Evolutionary conservation across 2,888 invertebrate genomes (phyloP).

Genomic region (Biston stratarius): DNA sequence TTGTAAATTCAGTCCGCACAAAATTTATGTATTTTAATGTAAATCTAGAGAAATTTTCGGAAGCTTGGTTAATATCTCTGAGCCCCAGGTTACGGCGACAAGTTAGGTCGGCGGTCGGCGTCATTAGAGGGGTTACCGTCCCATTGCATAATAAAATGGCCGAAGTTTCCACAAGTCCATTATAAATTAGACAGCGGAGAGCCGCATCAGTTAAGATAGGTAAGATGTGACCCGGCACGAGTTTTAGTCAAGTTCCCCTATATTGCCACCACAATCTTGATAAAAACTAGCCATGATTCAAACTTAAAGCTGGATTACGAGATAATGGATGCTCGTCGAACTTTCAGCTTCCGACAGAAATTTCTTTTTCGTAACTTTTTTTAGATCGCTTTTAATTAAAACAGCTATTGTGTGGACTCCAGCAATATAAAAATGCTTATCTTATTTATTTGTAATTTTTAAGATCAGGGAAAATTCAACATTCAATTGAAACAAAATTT

Average conservation of each 20-base stretch:
- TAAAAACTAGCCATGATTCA: constrained; percentile 83
- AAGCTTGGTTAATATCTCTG: constrained; percentile 77
- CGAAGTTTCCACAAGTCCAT: constrained; percentile 86
- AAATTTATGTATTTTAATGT: constrained; percentile 60
- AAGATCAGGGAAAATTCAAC: neutral
- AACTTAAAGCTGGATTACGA: constrained; percentile 78
- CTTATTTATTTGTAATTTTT: neutral
- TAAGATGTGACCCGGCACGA: constrained; percentile 84
- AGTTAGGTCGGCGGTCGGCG: constrained; percentile 81
- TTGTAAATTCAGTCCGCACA: constrained; percentile 20
- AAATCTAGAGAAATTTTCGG: constrained; percentile 69
- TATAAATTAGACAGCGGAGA: constrained; percentile 86
- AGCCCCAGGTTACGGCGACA: constrained; percentile 76
- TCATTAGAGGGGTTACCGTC: constrained; percentile 85
- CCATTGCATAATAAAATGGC: constrained; percentile 87
- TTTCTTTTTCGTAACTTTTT: constrained; percentile 3
- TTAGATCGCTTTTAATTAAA: constrained; percentile 12
- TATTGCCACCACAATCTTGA: constrained; percentile 81
- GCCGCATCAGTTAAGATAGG: constrained; percentile 86
- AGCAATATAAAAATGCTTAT: neutral
- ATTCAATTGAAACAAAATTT: neutral
- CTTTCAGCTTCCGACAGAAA: constrained; percentile 46
- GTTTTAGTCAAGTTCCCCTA: constrained; percentile 79
- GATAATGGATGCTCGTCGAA: constrained; percentile 46
- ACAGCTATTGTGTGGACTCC: neutral